Evolutionary conservation across 2,113 vertebrate genomes (phyloP), one percentile per base, ranked within the genome.

Genomic region (Campylorhamphus procurvoides): DNA sequence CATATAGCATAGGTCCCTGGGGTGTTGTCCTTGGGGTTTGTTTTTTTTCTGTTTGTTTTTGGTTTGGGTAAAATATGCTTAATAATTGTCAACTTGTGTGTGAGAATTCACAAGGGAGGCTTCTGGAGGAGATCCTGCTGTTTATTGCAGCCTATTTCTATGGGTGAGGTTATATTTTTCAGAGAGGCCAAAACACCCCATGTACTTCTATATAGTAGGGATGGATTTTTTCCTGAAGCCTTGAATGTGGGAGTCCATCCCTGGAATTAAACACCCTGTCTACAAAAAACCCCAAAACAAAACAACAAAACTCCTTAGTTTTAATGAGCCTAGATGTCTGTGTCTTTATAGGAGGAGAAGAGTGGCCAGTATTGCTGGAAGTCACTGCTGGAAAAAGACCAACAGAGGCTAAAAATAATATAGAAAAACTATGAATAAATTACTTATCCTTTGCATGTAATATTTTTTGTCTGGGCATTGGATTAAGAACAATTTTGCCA

Each of bases 271-370:
- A 75, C 23, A 79, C 8, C 7, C 15, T 62, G 1, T 56, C 25
- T 42, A 52, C 8, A 56, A 50, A 73, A 50, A 52, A 8, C 16
- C 31, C 4, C 6, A 24, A n/a, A 55, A 3, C 19, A 29, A 55
- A 67, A 4, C 10, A 55, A 22, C 29, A 63, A 40, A 66, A 1
- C 0, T 1, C 1, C 8, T 47, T 73, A 4, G 10, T 74, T 89
- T 49, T 56, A 55, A 28, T 74, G 14, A 89, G 17, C 25, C 42
- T 74, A 10, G 47, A 77, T 18, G 35, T 35, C 24, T n/a, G 4
- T 82, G 46, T 56, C 24, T 80, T 62, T 66, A 14, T 8, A 33
- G 35, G 8, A 22, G 10, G 13, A 68, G 28, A 81, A 12, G 10
- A 53, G 31, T 50, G 60, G 24, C 53, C 24, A 29, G 6, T 24